These are phyloP conservation scores for Coelopa frigida DNA, from an alignment of 1,140 invertebrate species.

Conservation along the genomic window DNA sequence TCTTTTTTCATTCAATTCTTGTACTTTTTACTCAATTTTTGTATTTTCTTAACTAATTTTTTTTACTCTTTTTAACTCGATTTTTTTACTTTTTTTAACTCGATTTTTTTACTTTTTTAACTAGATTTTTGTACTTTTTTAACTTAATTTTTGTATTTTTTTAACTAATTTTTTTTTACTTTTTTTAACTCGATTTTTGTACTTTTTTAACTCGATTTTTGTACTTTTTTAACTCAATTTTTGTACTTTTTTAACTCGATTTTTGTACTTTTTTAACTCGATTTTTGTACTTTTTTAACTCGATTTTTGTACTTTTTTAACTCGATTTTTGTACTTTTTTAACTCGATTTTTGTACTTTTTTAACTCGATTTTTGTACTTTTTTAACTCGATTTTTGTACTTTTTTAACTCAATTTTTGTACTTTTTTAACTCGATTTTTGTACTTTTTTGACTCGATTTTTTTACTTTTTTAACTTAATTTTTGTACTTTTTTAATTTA, in stretches of 20 bases:
- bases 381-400: not conserved
- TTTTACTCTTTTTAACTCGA: no score
- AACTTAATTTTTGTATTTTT: not conserved
- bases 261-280: not conserved
- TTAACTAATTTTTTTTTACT: not conserved
- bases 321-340: not conserved
- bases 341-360: not conserved
- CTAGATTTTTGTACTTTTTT: not conserved
- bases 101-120: not conserved
- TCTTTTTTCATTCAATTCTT: not conserved
- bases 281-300: not conserved
- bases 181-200: slow-evolving; percentile 1
- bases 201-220: not conserved
- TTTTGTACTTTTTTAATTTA: not conserved
- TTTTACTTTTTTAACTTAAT: not conserved
- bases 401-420: not conserved
- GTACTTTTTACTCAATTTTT: not conserved
- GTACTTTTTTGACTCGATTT: not conserved
- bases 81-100: not conserved
- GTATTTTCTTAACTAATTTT: not conserved
- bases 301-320: not conserved
- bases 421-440: not conserved
- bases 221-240: not conserved
- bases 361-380: not conserved
- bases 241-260: slow-evolving; percentile 1